Conservation (phyloP, 2,888 invertebrate species). For the Trichogramma evanescens region DNA sequence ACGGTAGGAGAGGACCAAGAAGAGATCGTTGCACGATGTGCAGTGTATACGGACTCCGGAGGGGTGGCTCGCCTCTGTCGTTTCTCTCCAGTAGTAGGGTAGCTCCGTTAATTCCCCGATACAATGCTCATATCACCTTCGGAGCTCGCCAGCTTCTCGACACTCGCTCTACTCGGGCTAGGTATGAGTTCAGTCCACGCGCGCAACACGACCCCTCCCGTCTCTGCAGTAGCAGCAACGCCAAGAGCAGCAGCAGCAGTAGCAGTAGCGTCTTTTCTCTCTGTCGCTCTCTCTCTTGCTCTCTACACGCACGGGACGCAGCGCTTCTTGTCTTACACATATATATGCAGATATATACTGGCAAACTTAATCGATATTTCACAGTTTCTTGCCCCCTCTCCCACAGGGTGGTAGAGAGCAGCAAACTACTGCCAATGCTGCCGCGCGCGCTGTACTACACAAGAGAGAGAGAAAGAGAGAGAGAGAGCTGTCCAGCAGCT, state of each 20-base stretch:
- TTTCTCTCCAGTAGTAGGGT: constrained; percentile 20
- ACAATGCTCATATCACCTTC: constrained; percentile 49
- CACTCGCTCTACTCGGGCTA: constrained; percentile 25
- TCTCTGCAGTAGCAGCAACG: neutral
- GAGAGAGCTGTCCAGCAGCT: constrained; percentile 36
- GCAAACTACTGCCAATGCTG: constrained; percentile 9
- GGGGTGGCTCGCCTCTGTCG: neutral
- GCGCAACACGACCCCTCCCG: constrained; percentile 4
- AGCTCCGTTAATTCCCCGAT: constrained; percentile 48
- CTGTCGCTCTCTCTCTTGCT: too few species aligned
- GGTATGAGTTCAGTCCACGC: neutral
- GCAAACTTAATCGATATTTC: constrained; percentile 50
- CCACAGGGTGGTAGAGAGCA: constrained; percentile 6
- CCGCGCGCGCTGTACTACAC: constrained; percentile 1
- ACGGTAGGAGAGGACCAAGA: constrained; percentile 12
- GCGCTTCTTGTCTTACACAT: constrained; percentile 45
- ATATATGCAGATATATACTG: constrained; percentile 29
- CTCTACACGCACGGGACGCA: constrained; percentile 20
- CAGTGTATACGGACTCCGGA: neutral
- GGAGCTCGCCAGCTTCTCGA: constrained; percentile 37
- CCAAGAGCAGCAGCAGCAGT: constrained; percentile 3
- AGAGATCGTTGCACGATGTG: constrained; percentile 2
- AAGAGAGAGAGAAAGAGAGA: neutral
- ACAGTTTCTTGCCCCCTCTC: constrained; percentile 47
- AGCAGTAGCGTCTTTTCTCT: neutral